phyloP scores from a whole-genome alignment of 2,113 vertebrate species.

The Notarius quadriscutis region DNA sequence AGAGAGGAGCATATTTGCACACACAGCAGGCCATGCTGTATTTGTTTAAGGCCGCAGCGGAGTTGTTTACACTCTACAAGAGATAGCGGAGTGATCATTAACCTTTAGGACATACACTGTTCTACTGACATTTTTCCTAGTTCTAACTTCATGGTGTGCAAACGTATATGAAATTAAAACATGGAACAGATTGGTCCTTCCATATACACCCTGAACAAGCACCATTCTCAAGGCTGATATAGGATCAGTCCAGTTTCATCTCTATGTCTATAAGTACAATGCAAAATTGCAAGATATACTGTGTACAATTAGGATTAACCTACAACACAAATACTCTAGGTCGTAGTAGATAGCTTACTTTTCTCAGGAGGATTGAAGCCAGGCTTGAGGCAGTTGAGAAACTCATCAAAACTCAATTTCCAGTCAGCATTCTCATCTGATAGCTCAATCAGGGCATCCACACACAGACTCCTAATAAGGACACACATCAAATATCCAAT shows the following conservation, averaged over 20 bases:
- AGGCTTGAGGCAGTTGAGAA: constrained; percentile 89
- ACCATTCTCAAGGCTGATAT: background rate
- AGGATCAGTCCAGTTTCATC: background rate
- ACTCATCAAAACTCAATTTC: constrained; percentile 92
- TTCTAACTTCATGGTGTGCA: background rate
- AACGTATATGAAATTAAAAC: background rate
- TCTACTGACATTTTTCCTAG: no score
- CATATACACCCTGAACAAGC: background rate
- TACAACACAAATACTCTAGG: background rate
- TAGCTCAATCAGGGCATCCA: constrained; percentile 90
- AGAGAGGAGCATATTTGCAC: no score
- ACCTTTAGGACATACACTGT: no score
- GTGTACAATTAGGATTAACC: background rate
- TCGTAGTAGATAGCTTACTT: constrained; percentile 70
- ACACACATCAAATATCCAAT: background rate
- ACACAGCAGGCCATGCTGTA: no score
- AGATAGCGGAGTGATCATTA: no score
- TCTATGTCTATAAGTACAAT: background rate
- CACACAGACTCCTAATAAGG: constrained; percentile 82
- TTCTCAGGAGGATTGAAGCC: constrained; percentile 87
- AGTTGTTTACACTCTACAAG: no score
- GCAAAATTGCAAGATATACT: background rate
- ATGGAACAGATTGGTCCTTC: background rate
- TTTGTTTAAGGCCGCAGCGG: no score
- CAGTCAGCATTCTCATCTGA: constrained; percentile 95